Base-by-base conservation (phyloP, 2,113 vertebrate genomes). In the Caranx melampygus region DNA sequence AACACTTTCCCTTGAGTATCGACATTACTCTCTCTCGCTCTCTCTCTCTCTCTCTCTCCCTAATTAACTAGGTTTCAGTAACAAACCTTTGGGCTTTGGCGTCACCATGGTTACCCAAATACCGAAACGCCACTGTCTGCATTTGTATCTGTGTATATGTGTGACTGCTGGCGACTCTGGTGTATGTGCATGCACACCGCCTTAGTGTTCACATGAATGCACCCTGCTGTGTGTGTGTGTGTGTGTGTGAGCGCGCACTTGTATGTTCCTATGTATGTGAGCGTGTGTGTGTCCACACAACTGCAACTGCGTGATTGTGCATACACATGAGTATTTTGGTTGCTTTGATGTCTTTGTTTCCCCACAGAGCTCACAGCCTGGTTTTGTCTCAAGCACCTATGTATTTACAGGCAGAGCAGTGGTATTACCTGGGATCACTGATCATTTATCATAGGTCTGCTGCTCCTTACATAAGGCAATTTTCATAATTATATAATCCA, bases 41-140 rank as follows among this genome's bases (percentile, higher is more conserved):
- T 47, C 40, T 78, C 45, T 71, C 68, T 62, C 64, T 74, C 58
- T 78, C 65, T 52, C 59, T 70, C 72, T 55, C 70, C 81, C 85
- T 89, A 94, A 94, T 95, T 95, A 95, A 94, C 93, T 90, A 94
- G 91, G 89, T 95, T 95, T 95, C 91, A 90, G 90, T 95, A 94
- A 94, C 92, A 92, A 95, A 94, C 93, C 94, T 95, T 94, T 94
- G 92, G 93, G 93, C 92, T 92, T 93, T 92, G 84, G 63, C 51
- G 88, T 95, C 83, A 68, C 94, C 91, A 95, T 95, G 94, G 94
- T 93, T 91, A 95, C 95, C 78, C 71, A 89, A 89, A 93, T 89
- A 93, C 89, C 79, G 75, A 86, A 87, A 85, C 54, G 69, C 79
- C 37, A 75, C 83, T 81, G 74, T 88, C 78, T 91, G 75, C 67